These are phyloP conservation scores for Romanogobio albipinnatus DNA, from an alignment of 2,113 vertebrate genomes.

Conservation along the genomic window DNA sequence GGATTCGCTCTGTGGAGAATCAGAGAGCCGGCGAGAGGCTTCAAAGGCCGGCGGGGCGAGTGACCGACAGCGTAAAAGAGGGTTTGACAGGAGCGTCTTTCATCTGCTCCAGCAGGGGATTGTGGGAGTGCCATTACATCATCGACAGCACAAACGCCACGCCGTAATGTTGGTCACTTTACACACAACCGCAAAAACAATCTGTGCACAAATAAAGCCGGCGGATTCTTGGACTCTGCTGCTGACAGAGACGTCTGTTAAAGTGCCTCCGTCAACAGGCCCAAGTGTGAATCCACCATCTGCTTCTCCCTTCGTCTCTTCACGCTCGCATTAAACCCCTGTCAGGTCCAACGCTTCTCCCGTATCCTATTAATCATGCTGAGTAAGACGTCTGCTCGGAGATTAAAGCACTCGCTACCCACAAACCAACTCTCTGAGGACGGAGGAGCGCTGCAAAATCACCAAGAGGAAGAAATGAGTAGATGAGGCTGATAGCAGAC, in stretches of 20 bases:
- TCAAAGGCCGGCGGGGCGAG: slow-evolving; percentile 17
- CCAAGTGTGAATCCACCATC: background rate
- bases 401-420: background rate
- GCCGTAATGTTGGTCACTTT: background rate
- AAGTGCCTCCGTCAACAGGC: background rate
- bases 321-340: too few relatives aligned
- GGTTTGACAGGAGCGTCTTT: slow-evolving; percentile 31
- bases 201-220: background rate
- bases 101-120: slow-evolving; percentile 28
- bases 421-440: background rate
- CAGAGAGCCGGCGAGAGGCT: slow-evolving; percentile 1
- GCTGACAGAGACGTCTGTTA: background rate
- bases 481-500: too few relatives aligned
- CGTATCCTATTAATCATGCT: too few relatives aligned
- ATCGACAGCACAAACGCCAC: background rate
- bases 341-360: too few relatives aligned
- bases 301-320: background rate
- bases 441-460: too few relatives aligned
- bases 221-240: background rate
- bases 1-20: background rate
- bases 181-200: background rate
- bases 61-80: slow-evolving; percentile 42
- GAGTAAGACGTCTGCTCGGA: slow-evolving; percentile 32
- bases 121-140: slow-evolving; percentile 23
- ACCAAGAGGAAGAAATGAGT: too few relatives aligned